Percentiles rank a stretch among this genome's conserved stretches.
Evolutionary conservation across 1,140 invertebrate species (phyloP).

Genomic region (Whitmania pigra): DNA sequence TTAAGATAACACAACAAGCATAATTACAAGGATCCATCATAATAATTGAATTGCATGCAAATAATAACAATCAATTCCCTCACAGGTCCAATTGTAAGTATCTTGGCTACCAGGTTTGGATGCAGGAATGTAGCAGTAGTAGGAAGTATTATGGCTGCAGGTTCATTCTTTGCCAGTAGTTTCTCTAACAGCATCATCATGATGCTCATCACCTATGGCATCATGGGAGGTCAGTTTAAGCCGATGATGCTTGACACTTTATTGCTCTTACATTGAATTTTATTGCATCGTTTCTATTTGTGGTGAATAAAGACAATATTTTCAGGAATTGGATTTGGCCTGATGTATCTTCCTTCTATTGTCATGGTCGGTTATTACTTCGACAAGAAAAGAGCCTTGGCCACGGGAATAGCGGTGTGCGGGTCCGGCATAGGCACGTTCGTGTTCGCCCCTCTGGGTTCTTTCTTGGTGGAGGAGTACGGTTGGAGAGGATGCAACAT

Average conservation of each 20-base stretch:
- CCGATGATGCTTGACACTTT: not conserved
- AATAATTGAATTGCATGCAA: too few species aligned
- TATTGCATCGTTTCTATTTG: not conserved
- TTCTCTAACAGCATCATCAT: conserved; percentile 18
- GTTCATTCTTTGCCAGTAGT: conserved; percentile 15
- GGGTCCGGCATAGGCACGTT: conserved; percentile 73
- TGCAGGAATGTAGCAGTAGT: conserved; percentile 75
- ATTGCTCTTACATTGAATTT: not conserved
- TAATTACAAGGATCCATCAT: too few species aligned
- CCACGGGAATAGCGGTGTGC: conserved; percentile 84
- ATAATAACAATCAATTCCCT: too few species aligned
- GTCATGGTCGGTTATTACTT: conserved; percentile 89
- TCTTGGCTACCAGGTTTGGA: conserved; percentile 66
- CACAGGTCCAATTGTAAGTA: conserved; percentile 78
- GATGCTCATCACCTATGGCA: conserved; percentile 18
- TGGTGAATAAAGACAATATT: not conserved
- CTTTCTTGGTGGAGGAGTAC: conserved; percentile 16
- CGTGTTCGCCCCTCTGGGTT: conserved; percentile 40
- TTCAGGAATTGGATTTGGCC: conserved; percentile 72
- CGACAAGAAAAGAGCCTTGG: conserved; percentile 73
- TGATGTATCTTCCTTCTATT: conserved; percentile 86
- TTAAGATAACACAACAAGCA: too few species aligned
- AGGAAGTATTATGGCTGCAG: conserved; percentile 59
- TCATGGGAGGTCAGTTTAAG: conserved; percentile 20
- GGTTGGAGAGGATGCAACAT: conserved; percentile 20